A percentile compares a stretch with the other conserved stretches of the same genome.
Evolutionary conservation across 1,140 invertebrate species (phyloP).

Genomic region (Zelostemma sp.): DNA sequence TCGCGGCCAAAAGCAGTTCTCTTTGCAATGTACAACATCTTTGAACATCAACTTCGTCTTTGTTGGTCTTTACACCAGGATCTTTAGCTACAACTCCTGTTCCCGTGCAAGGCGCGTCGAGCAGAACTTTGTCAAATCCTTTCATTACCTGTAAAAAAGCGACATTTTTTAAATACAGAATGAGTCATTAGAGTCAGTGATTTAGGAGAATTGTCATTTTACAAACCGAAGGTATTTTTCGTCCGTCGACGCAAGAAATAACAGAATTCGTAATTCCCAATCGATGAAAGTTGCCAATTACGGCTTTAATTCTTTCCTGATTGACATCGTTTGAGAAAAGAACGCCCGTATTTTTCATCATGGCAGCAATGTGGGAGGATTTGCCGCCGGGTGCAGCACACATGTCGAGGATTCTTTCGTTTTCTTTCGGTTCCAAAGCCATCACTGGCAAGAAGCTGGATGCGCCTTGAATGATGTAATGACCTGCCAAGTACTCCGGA

Average conservation of each 20-base stretch:
- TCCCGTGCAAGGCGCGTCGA: conserved; percentile 99
- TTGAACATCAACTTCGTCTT: conserved; percentile 92
- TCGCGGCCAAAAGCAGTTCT: conserved; percentile 94
- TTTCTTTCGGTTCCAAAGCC: conserved; percentile 96
- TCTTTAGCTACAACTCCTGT: conserved; percentile 99
- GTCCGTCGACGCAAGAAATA: conserved; percentile 90
- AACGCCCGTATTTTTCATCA: conserved; percentile 99
- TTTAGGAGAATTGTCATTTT: neutral
- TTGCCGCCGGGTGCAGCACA: conserved; percentile 98
- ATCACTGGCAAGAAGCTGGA: conserved; percentile 97
- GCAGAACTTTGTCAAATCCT: conserved; percentile 95
- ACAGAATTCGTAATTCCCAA: conserved; percentile 96
- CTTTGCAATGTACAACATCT: conserved; percentile 94
- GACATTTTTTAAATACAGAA: conserved; percentile 3
- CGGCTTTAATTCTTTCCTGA: conserved; percentile 90
- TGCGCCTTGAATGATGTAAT: conserved; percentile 98
- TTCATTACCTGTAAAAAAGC: conserved; percentile 78
- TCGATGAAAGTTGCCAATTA: conserved; percentile 97
- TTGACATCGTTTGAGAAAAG: conserved; percentile 97
- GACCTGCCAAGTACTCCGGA: conserved; percentile 98
- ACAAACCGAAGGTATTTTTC: conserved; percentile 80
- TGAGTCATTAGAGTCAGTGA: conserved; percentile 1
- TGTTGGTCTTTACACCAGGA: conserved; percentile 93
- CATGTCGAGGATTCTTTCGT: conserved; percentile 97
- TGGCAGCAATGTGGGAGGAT: conserved; percentile 94